phyloP scores from a whole-genome alignment of 2,113 vertebrate genomes.

The Tilapia sparmanii region DNA sequence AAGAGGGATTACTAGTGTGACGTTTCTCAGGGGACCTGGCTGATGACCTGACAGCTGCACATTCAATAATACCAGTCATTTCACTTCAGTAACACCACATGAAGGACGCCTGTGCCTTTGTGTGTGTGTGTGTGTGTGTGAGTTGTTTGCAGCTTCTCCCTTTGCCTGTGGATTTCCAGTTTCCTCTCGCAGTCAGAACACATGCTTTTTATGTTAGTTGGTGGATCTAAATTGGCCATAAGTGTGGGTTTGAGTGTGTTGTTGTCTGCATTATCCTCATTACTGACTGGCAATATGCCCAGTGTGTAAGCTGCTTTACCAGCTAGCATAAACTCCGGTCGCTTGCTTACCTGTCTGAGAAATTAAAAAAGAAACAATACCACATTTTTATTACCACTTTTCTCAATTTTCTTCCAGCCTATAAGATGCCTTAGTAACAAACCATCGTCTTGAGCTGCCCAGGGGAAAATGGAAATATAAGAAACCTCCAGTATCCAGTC shows the following conservation, averaged over 20 bases:
- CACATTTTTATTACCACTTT: not conserved
- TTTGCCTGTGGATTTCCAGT: too few relatives aligned
- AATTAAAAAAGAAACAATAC: not conserved
- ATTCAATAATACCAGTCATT: not conserved
- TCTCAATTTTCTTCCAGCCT: not conserved
- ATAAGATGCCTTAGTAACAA: not conserved
- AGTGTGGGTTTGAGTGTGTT: not conserved
- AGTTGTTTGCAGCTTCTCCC: too few relatives aligned
- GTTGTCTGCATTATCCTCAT: not conserved
- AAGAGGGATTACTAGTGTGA: not conserved
- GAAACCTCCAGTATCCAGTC: not conserved
- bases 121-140: not conserved
- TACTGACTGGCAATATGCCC: not conserved
- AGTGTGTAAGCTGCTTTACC: not conserved
- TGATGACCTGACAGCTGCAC: not conserved
- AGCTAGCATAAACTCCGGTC: not conserved
- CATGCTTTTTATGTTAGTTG: not conserved
- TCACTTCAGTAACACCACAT: not conserved
- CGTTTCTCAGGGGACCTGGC: not conserved
- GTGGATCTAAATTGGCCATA: not conserved
- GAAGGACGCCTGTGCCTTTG: not conserved
- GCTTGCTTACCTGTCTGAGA: not conserved
- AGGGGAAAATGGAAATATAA: fast-evolving
- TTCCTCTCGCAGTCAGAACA: too few relatives aligned
- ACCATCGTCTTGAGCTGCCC: not conserved